These are phyloP conservation scores for cattle (Bos taurus) DNA, from an alignment of 2,113 vertebrate genomes.

Conservation along the genomic window DNA sequence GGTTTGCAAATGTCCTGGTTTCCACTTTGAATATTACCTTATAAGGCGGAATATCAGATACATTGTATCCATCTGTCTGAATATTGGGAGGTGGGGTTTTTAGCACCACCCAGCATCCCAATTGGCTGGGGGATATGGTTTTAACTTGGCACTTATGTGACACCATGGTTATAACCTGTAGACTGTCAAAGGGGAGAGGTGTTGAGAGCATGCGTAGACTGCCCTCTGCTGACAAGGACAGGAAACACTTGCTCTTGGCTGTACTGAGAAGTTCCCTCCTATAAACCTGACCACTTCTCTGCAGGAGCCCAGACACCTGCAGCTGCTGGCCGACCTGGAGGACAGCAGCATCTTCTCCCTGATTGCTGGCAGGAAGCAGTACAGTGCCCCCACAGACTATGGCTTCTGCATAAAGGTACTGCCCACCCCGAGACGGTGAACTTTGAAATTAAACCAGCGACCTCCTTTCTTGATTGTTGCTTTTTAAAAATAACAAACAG, in stretches of 20 bases:
- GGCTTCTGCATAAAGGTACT: constrained; percentile 96
- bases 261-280: not conserved
- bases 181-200: too few species aligned
- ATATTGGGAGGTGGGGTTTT: too few species aligned
- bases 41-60: accelerated
- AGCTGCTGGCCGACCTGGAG: constrained; percentile 94
- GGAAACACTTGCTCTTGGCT: not conserved
- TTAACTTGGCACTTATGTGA: not conserved
- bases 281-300: not conserved
- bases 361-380: constrained; percentile 90
- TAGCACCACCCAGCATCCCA: too few species aligned
- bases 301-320: constrained; percentile 97
- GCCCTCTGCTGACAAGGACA: constrained; percentile 29
- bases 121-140: not conserved
- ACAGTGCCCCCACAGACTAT: constrained; percentile 91
- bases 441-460: accelerated
- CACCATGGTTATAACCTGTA: not conserved
- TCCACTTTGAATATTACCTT: not conserved
- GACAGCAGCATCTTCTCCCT: constrained; percentile 94
- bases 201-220: not conserved
- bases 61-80: not conserved
- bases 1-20: not conserved
- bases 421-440: accelerated
- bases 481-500: not conserved
- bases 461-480: accelerated